Evolutionary conservation across 2,113 vertebrate species (phyloP).

Genomic region (Carollia perspicillata): DNA sequence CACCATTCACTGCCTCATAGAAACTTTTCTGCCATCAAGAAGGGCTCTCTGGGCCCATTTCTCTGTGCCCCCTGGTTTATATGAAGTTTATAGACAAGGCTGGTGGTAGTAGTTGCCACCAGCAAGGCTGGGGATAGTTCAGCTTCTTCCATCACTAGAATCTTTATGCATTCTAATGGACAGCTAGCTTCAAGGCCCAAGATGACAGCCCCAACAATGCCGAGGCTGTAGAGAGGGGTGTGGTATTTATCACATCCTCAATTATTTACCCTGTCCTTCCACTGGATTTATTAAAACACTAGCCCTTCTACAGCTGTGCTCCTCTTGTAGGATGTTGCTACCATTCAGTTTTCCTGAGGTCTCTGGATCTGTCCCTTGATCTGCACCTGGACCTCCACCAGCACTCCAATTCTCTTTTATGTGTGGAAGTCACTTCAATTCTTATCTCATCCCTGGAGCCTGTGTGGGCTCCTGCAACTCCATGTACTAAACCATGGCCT

Average conservation of each 20-base stretch:
- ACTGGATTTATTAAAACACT: not conserved
- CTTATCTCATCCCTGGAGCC: not conserved
- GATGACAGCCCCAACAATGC: too few relatives aligned
- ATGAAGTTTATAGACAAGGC: not conserved
- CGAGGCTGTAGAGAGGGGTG: not conserved
- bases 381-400: not conserved
- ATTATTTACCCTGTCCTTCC: not conserved
- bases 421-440: not conserved
- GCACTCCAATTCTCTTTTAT: not conserved
- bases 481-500: not conserved
- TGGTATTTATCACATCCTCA: not conserved
- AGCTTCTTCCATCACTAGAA: not conserved
- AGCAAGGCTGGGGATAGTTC: not conserved
- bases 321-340: not conserved
- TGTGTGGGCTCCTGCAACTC: not conserved
- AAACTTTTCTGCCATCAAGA: not conserved
- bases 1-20: not conserved
- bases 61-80: not conserved
- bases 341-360: not conserved
- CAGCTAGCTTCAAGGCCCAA: not conserved
- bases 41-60: not conserved
- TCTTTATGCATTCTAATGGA: not conserved
- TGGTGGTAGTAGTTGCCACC: not conserved
- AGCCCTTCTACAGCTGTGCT: not conserved
- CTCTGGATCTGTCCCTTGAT: not conserved